Evolutionary conservation across 2,113 vertebrate species (phyloP), one percentile per base, ranked within the genome.

Genomic region (Ophthalmolycus amberensis): DNA sequence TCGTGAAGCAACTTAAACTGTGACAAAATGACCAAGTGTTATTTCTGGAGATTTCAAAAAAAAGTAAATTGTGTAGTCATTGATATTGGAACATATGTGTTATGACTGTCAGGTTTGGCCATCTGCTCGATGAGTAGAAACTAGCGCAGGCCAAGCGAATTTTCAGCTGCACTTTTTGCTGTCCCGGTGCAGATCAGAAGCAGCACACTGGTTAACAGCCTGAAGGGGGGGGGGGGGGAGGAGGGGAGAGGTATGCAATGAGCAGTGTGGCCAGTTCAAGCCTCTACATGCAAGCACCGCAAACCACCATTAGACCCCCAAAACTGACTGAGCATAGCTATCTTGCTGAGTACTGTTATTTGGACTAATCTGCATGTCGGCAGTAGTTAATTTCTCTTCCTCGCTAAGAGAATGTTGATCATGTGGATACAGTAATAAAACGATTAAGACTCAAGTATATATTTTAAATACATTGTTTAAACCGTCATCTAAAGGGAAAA

Each of bases 281-380:
- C 84, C 87, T 83, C 72, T 77, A 90, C 94, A 92, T 79, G 92
- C 77, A 71, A 77, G 85, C 68, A 86, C 86, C 65, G 65, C 65
- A 75, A 72, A 77, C 32, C 52, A 75, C 59, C 48, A 50, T 20
- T n/a, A 75, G 44, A 59, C n/a, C 79, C 77, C 40, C n/a, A 20
- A 64, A 80, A 22, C 37, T 52, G 37, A 64, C 59, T 1, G 9
- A 71, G 59, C 44, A 66, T 29, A 50, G 5, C 25, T 12, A 6
- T 65, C 38, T 20, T 29, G 25, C 9, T 20, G 7, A 38, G 22
- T 3, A 2, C 22, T 48, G 25, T 16, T 29, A 29, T 9, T 73
- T 37, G 10, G 14, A 14, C 0, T 2, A n/a, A 50, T 37, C 1
- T 34, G 37, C 50, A 66, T 40, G 16, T 12, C 12, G 0, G 40